Evolutionary conservation across 2,888 invertebrate species (phyloP), one percentile per base, ranked within the genome.

Genomic region (Erpobdella octoculata): DNA sequence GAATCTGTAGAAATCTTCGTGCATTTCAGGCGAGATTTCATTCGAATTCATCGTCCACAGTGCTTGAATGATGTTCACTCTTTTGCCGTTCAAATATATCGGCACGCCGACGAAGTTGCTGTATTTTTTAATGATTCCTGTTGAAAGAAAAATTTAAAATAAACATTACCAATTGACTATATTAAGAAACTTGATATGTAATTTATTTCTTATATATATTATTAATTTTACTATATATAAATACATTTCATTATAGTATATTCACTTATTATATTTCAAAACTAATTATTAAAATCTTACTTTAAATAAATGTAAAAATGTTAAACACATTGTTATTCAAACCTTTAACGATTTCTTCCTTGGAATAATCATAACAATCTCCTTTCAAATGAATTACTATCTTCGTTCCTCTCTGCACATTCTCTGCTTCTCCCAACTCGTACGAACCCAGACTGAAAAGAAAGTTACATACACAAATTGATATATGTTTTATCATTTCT

Each of bases 21-120:
- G 96, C 84, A 93, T 90, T 72, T 93, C 90, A 36, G 86, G 85
- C 1, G 89, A 89, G 0, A 95, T 89, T 77, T 90, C 89, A 85
- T 92, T 93, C 0, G 93, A 89, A 75, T 96, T 93, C 86, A 90
- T 88, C 78, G 93, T 86, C 96, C 97, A 97, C 28, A 97, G 82
- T 0, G 95, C 92, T 88, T 93, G 84, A 69, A 95, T 89, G 65
- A 90, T 89, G 83, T 97, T 97, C 0, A 90, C 89, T 82, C 89
- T 89, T 77, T 90, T 89, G 73, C 92, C 91, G 84, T 97, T 96
- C 31, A 97, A 85, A 78, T 88, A 89, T 79, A 98, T 93, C 0
- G 95, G 92, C 78, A 91, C 91, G 38, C 93, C 92, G 59, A 98
- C 92, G 82, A 97, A 97, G 83, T 95, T 96, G 82, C 95, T 96